Base-by-base conservation (phyloP, 2,113 vertebrate genomes). In the Brachyistius frenatus region DNA sequence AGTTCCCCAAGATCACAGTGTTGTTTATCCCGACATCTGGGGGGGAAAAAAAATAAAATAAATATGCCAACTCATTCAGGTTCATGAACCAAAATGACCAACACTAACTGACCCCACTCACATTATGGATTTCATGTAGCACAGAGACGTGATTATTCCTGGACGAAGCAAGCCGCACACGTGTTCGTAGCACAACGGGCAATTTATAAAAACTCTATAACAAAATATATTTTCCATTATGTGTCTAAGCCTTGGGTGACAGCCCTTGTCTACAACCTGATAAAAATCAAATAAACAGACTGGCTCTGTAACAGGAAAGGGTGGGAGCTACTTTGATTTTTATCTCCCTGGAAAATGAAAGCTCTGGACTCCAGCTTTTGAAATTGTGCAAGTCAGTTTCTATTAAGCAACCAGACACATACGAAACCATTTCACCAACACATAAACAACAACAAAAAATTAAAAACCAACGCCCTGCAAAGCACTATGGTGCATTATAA, bases 301-400 rank as follows among this genome's bases (percentile, higher is more conserved):
- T 53, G 15, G n/a, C 1, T 41, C 16, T 69, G 46, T 4, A 66
- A 84, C 79, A 88, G 89, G 76, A 89, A 88, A 85, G 69, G 85
- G 76, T 82, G 82, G 84, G 30, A 66, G 73, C 60, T 70, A 44
- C 66, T 78, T 84, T 41, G 70, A 76, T 82, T 84, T 78, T 77
- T 11, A 83, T 86, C 76, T 84, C 16, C 5, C n/a, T 39, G 50
- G 8, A 31, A 60, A 73, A 78, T 63, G 32, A 78, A 85, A 82
- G 56, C 37, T 54, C 58, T 67, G 58, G 81, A 52, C 46, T 61
- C 33, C 36, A 41, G n/a, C 49, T 52, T 32, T 73, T 41, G 14
- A 72, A 75, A 83, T 23, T 14, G 14, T 55, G 31, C 31, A 35
- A 0, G 33, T 49, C 2, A 39, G 54, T 73, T 4, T 10, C 31